Base-by-base conservation (phyloP, 2,888 invertebrate genomes). In the Rutpela maculata region DNA sequence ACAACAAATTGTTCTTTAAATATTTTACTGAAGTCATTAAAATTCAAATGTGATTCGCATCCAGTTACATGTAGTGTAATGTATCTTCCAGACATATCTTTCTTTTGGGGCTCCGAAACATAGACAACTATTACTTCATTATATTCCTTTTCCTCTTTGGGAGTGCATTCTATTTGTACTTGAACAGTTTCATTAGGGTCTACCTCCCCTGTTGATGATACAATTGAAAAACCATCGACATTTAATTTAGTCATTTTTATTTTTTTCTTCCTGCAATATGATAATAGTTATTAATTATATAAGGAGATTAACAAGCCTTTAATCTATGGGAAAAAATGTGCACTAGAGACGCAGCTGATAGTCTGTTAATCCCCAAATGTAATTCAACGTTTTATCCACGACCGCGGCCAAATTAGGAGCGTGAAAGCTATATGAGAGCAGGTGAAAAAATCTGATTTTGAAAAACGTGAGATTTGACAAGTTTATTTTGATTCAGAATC, bases 1-100 rank as follows among this genome's bases (percentile, higher is more conserved):
- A 93, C 91, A 76, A 93, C 90, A 19, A 92, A 90, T 83, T 92
- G 92, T 86, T 93, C 92, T 77, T 91, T 90, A 85, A 94, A 94
- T 0, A 94, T 93, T 2, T 90, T 91, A 71, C 91, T 90, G 22
- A 91, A 86, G 85, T 93, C 91, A 86, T 91, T 89, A 75, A 93
- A 91, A 84, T 93, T 92, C 73, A 93, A 85, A 10, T 88, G 88
- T 0, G 94, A 93, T 83, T 92, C 88, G n/a, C 91, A 91, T 22
- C 92, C 92, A 17, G 91, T 91, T 2, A 92, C 92, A 1, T 90
- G 89, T 7, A 94, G 84, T 56, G 83, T 90, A 0, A 93, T 83
- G 1, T 88, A 89, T 63, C 91, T 91, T 0, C 92, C 92, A 18
- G 90, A 85, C 17, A 90, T 89, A 81, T 92, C 91, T 81, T 92